Conservation (phyloP, 2,797 vertebrate genomes). For the Premnoplex brunnescens region DNA sequence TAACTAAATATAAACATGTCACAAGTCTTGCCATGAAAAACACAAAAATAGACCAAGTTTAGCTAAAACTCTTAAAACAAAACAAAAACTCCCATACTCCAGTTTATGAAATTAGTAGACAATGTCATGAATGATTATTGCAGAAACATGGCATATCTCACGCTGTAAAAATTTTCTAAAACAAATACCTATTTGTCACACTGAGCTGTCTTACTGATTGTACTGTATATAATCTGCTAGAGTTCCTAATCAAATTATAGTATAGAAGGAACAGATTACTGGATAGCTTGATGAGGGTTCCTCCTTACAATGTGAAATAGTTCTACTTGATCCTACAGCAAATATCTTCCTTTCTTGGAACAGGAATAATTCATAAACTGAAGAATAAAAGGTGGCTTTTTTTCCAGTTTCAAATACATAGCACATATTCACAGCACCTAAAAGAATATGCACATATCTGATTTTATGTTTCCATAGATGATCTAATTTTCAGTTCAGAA, state of each 20-base stretch:
- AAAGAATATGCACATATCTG: not conserved
- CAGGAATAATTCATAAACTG: not conserved
- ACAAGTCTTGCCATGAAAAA: not conserved
- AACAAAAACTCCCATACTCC: not conserved
- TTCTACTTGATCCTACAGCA: not conserved
- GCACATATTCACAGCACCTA: not conserved
- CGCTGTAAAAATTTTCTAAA: not conserved
- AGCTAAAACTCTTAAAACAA: constrained; percentile 48
- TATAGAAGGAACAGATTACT: constrained; percentile 31
- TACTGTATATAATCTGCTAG: constrained; percentile 35
- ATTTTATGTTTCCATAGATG: not conserved
- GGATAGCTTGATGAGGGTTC: not conserved
- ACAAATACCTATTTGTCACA: not conserved
- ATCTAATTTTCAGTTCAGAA: not conserved
- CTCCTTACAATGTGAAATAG: not conserved
- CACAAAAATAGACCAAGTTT: constrained; percentile 48
- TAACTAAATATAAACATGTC: constrained; percentile 61
- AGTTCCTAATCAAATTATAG: not conserved
- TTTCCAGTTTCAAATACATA: not conserved
- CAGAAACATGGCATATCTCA: not conserved
- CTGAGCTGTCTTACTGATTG: constrained; percentile 12
- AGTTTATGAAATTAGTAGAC: not conserved
- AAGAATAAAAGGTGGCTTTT: not conserved
- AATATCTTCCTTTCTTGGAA: constrained; percentile 17
- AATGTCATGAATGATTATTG: not conserved